A percentile compares a stretch with the other conserved stretches of the same genome.
These are phyloP conservation scores for Sesamia nonagrioides DNA, from an alignment of 1,140 invertebrate genomes.

Conservation along the genomic window DNA sequence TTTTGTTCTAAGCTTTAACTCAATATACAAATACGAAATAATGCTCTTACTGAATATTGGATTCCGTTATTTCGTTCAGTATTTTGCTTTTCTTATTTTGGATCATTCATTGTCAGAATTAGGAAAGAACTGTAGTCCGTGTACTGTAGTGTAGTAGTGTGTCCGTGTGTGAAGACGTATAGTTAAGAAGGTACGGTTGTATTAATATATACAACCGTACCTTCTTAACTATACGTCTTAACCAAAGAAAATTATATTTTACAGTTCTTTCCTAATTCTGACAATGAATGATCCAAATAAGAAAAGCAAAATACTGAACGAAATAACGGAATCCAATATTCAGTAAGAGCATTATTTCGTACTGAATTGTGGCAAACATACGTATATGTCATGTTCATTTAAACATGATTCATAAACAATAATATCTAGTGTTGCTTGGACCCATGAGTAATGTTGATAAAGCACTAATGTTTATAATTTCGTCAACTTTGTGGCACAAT, in stretches of 20 bases:
- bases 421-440: background rate
- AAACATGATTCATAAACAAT: slow-evolving; percentile 1
- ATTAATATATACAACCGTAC: too few relatives aligned
- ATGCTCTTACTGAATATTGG: too few relatives aligned
- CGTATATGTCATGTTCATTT: background rate
- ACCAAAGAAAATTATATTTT: background rate
- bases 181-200: background rate
- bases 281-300: too few relatives aligned
- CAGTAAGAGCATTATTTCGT: too few relatives aligned
- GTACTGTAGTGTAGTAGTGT: too few relatives aligned
- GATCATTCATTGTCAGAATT: too few relatives aligned
- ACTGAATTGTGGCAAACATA: background rate
- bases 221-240: background rate
- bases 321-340: too few relatives aligned
- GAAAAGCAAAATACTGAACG: too few relatives aligned
- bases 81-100: too few relatives aligned
- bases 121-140: background rate
- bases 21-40: too few relatives aligned
- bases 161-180: too few relatives aligned
- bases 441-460: slow-evolving; percentile 15
- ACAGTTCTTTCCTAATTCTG: background rate
- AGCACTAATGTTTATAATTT: slow-evolving; percentile 28
- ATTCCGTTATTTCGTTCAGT: too few relatives aligned
- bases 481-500: slow-evolving; percentile 16
- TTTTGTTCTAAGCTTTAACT: background rate